Conservation (phyloP, 2,797 vertebrate genomes). For the Crypturellus tataupa region DNA sequence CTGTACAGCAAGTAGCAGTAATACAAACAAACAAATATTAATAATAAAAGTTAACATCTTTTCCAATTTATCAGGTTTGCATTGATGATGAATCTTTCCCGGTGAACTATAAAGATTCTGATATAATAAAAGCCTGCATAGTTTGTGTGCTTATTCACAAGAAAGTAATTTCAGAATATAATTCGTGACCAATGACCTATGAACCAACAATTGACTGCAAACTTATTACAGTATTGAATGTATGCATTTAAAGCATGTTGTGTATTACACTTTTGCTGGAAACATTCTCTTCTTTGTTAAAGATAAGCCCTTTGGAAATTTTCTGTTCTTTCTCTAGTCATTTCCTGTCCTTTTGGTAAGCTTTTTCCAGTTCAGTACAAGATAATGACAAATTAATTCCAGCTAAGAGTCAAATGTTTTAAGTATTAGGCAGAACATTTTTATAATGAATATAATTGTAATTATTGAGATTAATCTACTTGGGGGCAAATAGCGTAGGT, state of each 20-base stretch:
- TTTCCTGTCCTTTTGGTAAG: conserved; percentile 21
- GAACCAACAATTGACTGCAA: conserved; percentile 1
- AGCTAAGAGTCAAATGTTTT: conserved; percentile 16
- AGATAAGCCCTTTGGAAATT: neutral
- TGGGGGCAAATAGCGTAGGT: conserved; percentile 8
- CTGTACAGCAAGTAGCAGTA: conserved; percentile 30
- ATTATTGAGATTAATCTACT: conserved; percentile 38
- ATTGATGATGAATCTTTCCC: conserved; percentile 42
- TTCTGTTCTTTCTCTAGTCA: neutral
- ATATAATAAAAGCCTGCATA: neutral
- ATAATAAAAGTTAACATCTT: conserved; percentile 8
- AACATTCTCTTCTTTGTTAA: neutral
- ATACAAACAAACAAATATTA: conserved; percentile 29
- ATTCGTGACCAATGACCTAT: conserved; percentile 9
- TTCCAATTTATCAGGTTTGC: conserved; percentile 43
- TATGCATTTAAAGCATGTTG: neutral
- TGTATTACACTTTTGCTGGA: neutral
- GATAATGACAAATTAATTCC: conserved; percentile 38
- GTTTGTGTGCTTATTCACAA: neutral
- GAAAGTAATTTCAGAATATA: conserved; percentile 34
- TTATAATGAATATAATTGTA: conserved; percentile 47
- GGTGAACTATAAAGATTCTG: neutral
- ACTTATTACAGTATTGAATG: neutral
- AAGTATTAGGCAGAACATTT: conserved; percentile 8
- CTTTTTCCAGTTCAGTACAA: conserved; percentile 32